Conservation (phyloP, 1,140 invertebrate species). For the Zaprionus gabonicus region DNA sequence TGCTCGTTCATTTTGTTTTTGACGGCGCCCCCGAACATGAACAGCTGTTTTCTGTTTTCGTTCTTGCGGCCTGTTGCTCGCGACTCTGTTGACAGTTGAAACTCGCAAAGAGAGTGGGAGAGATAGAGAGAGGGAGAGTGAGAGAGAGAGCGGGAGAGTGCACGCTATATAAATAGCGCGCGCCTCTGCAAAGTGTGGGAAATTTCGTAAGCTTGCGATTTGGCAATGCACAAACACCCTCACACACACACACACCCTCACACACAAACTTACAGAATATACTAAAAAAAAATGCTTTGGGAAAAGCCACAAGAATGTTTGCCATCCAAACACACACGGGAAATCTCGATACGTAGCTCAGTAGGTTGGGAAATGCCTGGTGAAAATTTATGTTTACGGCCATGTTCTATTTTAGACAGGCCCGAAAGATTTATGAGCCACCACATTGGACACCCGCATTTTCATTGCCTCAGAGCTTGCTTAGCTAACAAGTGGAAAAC, state of each 20-base stretch:
- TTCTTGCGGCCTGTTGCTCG: constrained; percentile 43
- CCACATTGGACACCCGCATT: constrained; percentile 12
- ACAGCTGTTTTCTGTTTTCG: constrained; percentile 77
- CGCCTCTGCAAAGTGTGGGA: constrained; percentile 47
- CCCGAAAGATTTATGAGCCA: constrained; percentile 57
- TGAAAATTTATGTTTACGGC: constrained; percentile 57
- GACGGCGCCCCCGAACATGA: constrained; percentile 46
- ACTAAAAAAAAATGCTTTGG: constrained; percentile 42
- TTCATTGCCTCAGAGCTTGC: constrained; percentile 23
- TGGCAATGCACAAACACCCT: constrained; percentile 35
- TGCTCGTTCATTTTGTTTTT: constrained; percentile 29
- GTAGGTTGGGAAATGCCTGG: constrained; percentile 39
- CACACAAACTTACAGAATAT: not conserved
- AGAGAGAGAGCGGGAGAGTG: not conserved
- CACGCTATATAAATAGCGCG: constrained; percentile 60
- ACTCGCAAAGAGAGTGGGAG: constrained; percentile 11
- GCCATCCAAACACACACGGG: constrained; percentile 40
- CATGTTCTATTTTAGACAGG: constrained; percentile 29
- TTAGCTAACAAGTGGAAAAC: constrained; percentile 29
- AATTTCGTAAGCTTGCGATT: constrained; percentile 71
- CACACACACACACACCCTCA: not conserved
- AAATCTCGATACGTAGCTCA: constrained; percentile 37
- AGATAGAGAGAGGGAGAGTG: not conserved
- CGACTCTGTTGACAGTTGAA: constrained; percentile 22
- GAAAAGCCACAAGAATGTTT: constrained; percentile 52